Evolutionary conservation across 2,888 invertebrate species (phyloP).

Genomic region (Drosophila demipolita): DNA sequence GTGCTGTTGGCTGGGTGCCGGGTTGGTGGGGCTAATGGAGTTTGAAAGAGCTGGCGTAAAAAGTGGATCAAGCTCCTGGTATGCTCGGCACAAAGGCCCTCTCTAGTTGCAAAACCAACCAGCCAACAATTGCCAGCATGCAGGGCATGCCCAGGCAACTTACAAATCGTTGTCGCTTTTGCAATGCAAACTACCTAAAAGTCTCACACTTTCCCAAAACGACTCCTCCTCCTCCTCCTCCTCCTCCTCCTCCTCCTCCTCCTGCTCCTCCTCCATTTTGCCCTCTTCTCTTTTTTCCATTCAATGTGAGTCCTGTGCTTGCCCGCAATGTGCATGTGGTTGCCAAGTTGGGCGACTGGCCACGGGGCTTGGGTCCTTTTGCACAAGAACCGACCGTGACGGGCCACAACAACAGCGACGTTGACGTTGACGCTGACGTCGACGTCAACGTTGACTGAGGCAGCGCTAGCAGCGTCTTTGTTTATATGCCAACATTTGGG

Average conservation of each 20-base stretch:
- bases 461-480: conserved; percentile 58
- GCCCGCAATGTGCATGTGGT: conserved; percentile 60
- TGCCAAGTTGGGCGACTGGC: conserved; percentile 49
- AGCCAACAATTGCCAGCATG: conserved; percentile 43
- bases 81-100: conserved; percentile 57
- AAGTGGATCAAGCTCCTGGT: conserved; percentile 66
- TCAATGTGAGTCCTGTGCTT: conserved; percentile 29
- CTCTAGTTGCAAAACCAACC: conserved; percentile 6
- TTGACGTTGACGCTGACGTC: not conserved
- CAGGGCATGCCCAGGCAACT: conserved; percentile 62
- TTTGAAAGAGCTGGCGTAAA: conserved; percentile 53
- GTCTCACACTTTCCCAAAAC: conserved; percentile 6
- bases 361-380: conserved; percentile 60
- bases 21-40: conserved; percentile 64
- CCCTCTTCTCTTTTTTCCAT: conserved; percentile 1
- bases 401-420: conserved; percentile 21
- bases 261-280: not conserved
- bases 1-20: conserved; percentile 37
- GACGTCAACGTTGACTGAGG: conserved; percentile 11
- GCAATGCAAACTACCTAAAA: conserved; percentile 34
- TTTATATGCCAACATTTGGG: conserved; percentile 73
- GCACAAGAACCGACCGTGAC: conserved; percentile 35
- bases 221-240: not conserved
- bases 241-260: not conserved
- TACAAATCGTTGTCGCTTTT: conserved; percentile 64